A percentile compares a stretch with the other conserved stretches of the same genome.
Evolutionary conservation across 2,113 vertebrate genomes (phyloP).

Genomic region (Colossoma macropomum): DNA sequence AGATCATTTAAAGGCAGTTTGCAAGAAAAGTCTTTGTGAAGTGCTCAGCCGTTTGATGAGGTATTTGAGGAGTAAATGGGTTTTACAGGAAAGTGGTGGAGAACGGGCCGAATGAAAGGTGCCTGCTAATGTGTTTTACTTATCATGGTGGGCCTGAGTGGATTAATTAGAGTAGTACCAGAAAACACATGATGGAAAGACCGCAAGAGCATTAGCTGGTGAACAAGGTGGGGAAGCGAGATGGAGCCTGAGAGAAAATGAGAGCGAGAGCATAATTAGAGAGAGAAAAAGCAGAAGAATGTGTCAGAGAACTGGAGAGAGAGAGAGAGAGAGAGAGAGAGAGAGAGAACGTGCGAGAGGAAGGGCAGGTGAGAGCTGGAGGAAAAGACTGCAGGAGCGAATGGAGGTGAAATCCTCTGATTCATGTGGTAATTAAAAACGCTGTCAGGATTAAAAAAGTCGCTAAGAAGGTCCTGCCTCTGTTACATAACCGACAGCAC

Average conservation of each 20-base stretch:
- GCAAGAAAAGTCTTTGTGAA: no score
- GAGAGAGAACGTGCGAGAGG: neutral
- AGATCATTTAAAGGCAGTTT: no score
- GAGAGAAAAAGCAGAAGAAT: neutral
- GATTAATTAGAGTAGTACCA: neutral
- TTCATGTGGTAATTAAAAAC: constrained; percentile 60
- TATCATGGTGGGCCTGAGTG: neutral
- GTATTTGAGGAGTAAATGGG: neutral
- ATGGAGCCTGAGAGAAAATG: neutral
- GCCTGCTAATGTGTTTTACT: neutral
- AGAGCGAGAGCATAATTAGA: constrained; percentile 58
- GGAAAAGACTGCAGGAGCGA: constrained; percentile 42
- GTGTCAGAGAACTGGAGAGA: neutral
- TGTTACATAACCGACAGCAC: neutral
- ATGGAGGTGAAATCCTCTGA: neutral
- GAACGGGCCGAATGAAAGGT: neutral
- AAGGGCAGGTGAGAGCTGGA: neutral
- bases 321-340: neutral
- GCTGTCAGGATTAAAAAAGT: constrained; percentile 39
- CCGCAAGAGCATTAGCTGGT: neutral
- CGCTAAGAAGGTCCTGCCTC: neutral
- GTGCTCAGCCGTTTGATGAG: no score
- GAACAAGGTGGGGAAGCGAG: no score
- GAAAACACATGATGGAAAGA: no score
- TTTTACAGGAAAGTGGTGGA: neutral